Percentiles rank a stretch among this genome's conserved stretches.
phyloP scores from a whole-genome alignment of 2,113 vertebrate species.

The Pagrus major region DNA sequence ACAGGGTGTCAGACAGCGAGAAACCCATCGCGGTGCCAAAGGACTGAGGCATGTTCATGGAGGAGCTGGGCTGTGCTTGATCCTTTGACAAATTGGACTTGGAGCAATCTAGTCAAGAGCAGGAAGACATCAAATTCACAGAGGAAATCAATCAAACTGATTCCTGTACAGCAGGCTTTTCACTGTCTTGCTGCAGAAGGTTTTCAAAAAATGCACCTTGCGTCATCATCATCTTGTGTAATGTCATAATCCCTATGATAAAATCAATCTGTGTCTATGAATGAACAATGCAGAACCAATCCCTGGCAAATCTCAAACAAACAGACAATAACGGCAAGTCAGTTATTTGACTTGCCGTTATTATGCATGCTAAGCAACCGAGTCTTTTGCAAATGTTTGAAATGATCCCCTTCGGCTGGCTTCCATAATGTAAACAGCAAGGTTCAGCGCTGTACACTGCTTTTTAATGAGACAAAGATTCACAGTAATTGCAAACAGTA shows the following conservation, averaged over 20 bases:
- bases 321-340: constrained; percentile 35
- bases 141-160: constrained; percentile 22
- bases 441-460: constrained; percentile 40
- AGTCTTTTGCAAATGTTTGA: constrained; percentile 65
- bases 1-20: constrained; percentile 84
- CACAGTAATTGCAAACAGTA: constrained; percentile 66
- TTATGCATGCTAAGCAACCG: constrained; percentile 37
- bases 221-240: constrained; percentile 5
- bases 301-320: constrained; percentile 19
- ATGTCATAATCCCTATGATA: constrained; percentile 13
- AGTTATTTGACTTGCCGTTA: constrained; percentile 23
- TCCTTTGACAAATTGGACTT: constrained; percentile 87
- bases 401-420: constrained; percentile 55
- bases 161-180: background rate
- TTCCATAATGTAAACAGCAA: constrained; percentile 57
- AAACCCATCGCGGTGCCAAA: constrained; percentile 89
- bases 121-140: constrained; percentile 33
- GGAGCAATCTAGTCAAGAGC: constrained; percentile 89
- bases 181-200: background rate
- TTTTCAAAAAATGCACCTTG: constrained; percentile 13
- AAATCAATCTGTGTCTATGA: constrained; percentile 9
- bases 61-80: constrained; percentile 81
- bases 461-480: constrained; percentile 77
- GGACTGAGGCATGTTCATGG: constrained; percentile 98
- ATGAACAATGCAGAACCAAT: constrained; percentile 13